A percentile compares a stretch with the other conserved stretches of the same genome.
Evolutionary conservation across 2,888 invertebrate genomes (phyloP).

Genomic region (Leptodirus hochenwartii): DNA sequence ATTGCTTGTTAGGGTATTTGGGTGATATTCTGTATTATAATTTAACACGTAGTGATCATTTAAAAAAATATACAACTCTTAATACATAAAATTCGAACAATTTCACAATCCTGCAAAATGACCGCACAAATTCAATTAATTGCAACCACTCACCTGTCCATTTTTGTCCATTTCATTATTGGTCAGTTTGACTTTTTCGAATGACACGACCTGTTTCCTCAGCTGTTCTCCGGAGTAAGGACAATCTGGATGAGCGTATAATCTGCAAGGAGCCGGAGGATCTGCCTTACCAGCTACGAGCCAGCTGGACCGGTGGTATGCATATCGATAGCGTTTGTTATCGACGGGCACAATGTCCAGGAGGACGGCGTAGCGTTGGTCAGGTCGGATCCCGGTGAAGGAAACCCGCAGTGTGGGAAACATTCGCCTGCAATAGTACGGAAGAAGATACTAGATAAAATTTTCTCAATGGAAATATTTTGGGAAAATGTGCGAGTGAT

Average conservation of each 20-base stretch:
- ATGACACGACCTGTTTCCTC: constrained; percentile 58
- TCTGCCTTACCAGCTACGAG: constrained; percentile 68
- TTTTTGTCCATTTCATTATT: constrained; percentile 69
- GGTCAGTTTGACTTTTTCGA: constrained; percentile 70
- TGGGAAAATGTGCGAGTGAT: constrained; percentile 4
- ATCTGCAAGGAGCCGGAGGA: constrained; percentile 49
- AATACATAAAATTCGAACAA: too few relatives aligned
- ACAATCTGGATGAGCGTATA: constrained; percentile 64
- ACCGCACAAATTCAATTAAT: constrained; percentile 5
- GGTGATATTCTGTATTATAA: too few relatives aligned
- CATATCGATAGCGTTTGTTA: constrained; percentile 61
- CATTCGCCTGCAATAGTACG: constrained; percentile 55
- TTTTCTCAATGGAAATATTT: constrained; percentile 3
- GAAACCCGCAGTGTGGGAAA: constrained; percentile 63
- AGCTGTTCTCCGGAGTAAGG: constrained; percentile 67
- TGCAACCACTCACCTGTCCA: constrained; percentile 46
- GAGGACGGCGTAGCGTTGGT: constrained; percentile 51
- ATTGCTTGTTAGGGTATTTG: too few relatives aligned
- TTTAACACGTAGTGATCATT: too few relatives aligned
- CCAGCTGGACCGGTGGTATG: constrained; percentile 70
- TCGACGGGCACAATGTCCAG: constrained; percentile 69
- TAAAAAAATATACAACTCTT: too few relatives aligned
- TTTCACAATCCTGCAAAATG: constrained; percentile 9
- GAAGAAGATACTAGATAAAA: too few relatives aligned
- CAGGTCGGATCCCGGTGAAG: constrained; percentile 47